A percentile compares a stretch with the other conserved stretches of the same genome.
Evolutionary conservation across 2,113 vertebrate genomes (phyloP).

Genomic region (Thinocorus orbignyianus): DNA sequence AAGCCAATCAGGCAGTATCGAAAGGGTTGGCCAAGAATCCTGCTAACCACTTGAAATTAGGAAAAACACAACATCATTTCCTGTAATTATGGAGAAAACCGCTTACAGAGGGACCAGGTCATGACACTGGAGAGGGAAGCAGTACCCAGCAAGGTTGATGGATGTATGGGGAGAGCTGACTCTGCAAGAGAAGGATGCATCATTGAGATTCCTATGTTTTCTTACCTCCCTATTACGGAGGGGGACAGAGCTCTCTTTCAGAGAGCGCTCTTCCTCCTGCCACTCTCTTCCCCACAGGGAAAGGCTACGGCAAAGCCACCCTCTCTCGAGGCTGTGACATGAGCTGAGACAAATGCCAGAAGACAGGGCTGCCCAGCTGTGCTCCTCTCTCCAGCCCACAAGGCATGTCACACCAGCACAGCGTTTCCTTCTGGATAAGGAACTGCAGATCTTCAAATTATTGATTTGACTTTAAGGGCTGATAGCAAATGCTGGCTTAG

Average conservation of each 20-base stretch:
- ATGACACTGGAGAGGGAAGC: neutral
- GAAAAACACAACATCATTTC: neutral
- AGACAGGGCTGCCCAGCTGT: neutral
- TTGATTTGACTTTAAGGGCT: slow-evolving; percentile 21
- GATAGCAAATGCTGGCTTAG: neutral
- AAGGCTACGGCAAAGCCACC: neutral
- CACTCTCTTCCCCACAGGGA: neutral
- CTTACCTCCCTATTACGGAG: neutral
- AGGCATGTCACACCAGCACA: neutral
- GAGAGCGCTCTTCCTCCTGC: neutral
- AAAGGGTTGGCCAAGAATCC: neutral
- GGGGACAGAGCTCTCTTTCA: neutral
- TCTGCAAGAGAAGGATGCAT: neutral
- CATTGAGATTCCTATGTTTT: fast-evolving
- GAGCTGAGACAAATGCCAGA: neutral
- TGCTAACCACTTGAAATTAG: fast-evolving
- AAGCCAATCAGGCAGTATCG: neutral
- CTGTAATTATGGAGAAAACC: neutral
- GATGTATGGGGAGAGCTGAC: neutral
- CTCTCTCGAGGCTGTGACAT: neutral
- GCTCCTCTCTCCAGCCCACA: neutral
- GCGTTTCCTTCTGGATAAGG: neutral
- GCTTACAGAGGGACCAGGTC: neutral
- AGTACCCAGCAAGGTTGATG: neutral
- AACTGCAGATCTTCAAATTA: slow-evolving; percentile 21